phyloP scores from a whole-genome alignment of 1,140 invertebrate genomes.

The Coelopa frigida region DNA sequence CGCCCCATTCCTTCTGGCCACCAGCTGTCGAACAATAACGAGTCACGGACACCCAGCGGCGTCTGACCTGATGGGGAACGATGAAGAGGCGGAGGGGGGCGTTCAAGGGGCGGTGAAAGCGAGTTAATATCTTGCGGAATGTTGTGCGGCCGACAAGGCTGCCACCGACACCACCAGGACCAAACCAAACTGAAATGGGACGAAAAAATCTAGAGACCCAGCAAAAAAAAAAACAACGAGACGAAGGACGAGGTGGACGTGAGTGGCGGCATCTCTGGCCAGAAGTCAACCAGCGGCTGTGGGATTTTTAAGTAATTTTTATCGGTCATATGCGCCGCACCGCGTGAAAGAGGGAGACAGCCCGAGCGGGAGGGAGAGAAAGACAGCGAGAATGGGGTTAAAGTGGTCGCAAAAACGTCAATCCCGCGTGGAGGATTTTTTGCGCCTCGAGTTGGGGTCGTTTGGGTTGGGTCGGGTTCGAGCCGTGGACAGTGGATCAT shows the following conservation, averaged over 20 bases:
- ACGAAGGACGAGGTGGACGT: background rate
- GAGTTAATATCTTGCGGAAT: constrained; percentile 15
- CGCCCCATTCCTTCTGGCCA: background rate
- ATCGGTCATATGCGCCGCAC: constrained; percentile 20
- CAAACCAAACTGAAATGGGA: background rate
- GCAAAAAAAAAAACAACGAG: background rate
- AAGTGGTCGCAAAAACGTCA: no score
- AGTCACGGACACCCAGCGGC: constrained; percentile 11
- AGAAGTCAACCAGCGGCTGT: constrained; percentile 44
- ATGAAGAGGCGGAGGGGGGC: background rate
- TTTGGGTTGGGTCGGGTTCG: no score
- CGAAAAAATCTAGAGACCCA: background rate
- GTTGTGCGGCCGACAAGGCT: constrained; percentile 3
- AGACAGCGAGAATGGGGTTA: no score
- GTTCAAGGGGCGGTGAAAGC: background rate
- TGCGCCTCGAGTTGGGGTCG: no score
- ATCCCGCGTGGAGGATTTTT: no score
- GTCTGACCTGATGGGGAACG: background rate
- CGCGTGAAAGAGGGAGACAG: no score
- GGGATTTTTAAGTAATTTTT: constrained; percentile 45
- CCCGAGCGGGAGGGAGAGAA: no score
- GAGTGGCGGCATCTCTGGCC: constrained; percentile 22
- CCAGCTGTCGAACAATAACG: constrained; percentile 13
- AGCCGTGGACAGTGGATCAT: no score
- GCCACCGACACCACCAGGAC: background rate